A percentile compares a stretch with the other conserved stretches of the same genome.
Conservation (phyloP, 2,113 vertebrate species). For the Lycaon pictus region DNA sequence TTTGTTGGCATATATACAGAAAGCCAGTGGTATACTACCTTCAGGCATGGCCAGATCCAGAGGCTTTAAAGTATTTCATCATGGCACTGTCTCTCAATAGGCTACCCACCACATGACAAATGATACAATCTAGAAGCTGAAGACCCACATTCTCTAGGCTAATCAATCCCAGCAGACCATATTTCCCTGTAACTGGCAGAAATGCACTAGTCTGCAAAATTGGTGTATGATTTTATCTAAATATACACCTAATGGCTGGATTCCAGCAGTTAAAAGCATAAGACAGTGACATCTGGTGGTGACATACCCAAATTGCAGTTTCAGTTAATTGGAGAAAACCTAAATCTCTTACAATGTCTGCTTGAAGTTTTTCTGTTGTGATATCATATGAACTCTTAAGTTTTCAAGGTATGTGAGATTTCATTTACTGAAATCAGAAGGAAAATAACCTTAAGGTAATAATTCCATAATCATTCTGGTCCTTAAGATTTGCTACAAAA, state of each 20-base stretch:
- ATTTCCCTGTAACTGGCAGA: neutral
- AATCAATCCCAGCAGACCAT: neutral
- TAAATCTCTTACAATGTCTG: neutral
- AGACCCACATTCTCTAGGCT: neutral
- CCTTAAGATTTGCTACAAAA: neutral
- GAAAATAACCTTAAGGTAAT: neutral
- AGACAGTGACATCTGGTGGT: neutral
- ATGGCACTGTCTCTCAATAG: neutral
- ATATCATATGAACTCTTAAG: neutral
- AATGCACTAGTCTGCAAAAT: neutral
- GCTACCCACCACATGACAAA: neutral
- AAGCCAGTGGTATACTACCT: neutral
- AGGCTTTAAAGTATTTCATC: neutral
- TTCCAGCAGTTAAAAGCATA: neutral
- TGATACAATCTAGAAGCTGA: neutral
- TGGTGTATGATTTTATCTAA: neutral
- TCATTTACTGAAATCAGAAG: neutral
- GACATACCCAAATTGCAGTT: neutral
- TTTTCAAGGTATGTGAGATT: neutral
- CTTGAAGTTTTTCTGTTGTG: neutral
- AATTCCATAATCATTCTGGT: neutral
- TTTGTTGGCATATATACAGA: neutral
- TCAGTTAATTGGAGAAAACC: neutral
- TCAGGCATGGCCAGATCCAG: neutral
- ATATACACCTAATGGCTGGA: neutral